Evolutionary conservation across 1,140 invertebrate genomes (phyloP), one percentile per base, ranked within the genome.

Genomic region (Aphis craccivora): DNA sequence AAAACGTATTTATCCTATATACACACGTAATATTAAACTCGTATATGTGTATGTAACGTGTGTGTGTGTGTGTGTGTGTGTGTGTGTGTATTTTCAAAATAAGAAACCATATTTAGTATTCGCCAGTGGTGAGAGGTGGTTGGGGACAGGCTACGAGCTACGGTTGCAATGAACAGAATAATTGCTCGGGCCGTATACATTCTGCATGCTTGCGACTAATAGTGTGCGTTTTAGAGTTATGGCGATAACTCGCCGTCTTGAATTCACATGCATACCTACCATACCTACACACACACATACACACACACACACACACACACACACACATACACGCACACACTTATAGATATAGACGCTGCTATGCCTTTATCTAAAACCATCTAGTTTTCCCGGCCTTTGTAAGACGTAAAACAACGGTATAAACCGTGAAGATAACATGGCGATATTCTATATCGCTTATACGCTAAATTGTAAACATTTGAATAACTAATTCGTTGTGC

Each of bases 391-490:
- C 18, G 90, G 30, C 20, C 43, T 48, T 51, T 35, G 22, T 51
- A 20, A 43, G 23, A 67, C n/a, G 67, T 37, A 83, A 91, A 91
- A 83, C 90, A 53, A 92, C 45, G 45, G 76, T 43, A 23, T 76
- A 37, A 83, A 83, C 91, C 22, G 35, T 48, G 45, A 4, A 40
- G 91, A 92, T 92, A 92, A 92, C 91, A 8, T 20, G 4, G n/a
- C 23, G n/a, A 55, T 55, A 37, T 89, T 55, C 45, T 23, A 35
- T 48, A 35, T n/a, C 9, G n/a, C 35, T 37, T 11, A 92, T 23
- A 51, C 43, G n/a, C 25, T 91, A 81, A 48, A 90, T 83, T 83
- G n/a, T 48, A 83, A 91, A 91, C 90, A 83, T 83, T 91, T 2
- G 25, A 91, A 91, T 83, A 92, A 81, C 67, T 8, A n/a, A 83